Conservation (phyloP, 2,888 invertebrate genomes). For the Philopedon plagiatum region DNA sequence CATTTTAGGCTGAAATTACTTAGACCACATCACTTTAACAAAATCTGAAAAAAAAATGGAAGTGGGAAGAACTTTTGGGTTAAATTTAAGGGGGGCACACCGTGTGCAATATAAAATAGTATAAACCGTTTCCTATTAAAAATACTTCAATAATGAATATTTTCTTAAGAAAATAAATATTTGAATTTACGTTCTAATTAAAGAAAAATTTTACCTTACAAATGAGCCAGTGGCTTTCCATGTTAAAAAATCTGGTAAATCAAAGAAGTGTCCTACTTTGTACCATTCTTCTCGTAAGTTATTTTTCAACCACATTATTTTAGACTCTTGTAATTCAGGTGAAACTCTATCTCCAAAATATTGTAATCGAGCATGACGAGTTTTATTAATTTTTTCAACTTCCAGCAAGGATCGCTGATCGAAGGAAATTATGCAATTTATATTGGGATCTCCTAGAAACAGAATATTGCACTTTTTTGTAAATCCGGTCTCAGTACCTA, state of each 20-base stretch:
- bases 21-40: too few relatives aligned
- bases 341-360: slow-evolving; percentile 93
- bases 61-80: too few relatives aligned
- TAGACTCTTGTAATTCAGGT: slow-evolving; percentile 95
- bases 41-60: too few relatives aligned
- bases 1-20: too few relatives aligned
- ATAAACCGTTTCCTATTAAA: too few relatives aligned
- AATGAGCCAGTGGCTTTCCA: slow-evolving; percentile 88
- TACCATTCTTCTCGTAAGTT: slow-evolving; percentile 77
- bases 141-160: too few relatives aligned
- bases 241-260: slow-evolving; percentile 93
- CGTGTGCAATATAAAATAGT: too few relatives aligned
- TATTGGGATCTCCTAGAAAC: slow-evolving; percentile 74
- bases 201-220: slow-evolving; percentile 70
- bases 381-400: slow-evolving; percentile 83
- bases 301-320: slow-evolving; percentile 91
- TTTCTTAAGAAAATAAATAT: too few relatives aligned
- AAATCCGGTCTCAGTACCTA: too few relatives aligned
- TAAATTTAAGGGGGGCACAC: too few relatives aligned
- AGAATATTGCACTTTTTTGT: neutral
- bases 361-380: slow-evolving; percentile 81
- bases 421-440: slow-evolving; percentile 94
- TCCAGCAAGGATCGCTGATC: slow-evolving; percentile 88
- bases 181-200: too few relatives aligned
- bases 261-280: slow-evolving; percentile 83